These are phyloP conservation scores for Cephalopterus ornatus DNA, from an alignment of 2,113 vertebrate species.

Conservation along the genomic window DNA sequence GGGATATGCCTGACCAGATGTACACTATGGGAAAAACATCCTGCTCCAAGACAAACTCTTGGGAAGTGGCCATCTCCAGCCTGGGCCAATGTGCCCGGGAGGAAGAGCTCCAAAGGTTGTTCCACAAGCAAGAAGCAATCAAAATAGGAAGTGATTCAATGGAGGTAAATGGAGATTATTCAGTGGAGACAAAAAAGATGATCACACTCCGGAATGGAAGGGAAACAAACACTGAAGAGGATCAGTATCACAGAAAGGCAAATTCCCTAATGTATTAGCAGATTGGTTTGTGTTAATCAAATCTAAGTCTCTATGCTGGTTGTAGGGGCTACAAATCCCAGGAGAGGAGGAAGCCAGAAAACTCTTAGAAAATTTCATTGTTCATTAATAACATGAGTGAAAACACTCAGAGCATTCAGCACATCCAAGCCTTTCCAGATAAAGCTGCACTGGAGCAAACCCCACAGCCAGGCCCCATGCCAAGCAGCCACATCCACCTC, in stretches of 20 bases:
- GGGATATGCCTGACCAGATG: background rate
- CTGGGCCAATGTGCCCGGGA: background rate
- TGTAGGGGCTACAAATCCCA: background rate
- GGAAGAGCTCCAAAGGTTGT: background rate
- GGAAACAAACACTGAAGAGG: background rate
- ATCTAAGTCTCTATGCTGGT: background rate
- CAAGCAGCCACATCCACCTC: background rate
- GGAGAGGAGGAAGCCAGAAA: background rate
- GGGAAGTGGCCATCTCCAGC: background rate
- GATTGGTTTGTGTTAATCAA: background rate
- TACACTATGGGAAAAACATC: background rate
- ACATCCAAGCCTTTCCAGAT: background rate
- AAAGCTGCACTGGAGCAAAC: background rate
- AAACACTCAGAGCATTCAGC: background rate
- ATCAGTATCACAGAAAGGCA: background rate
- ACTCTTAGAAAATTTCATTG: background rate
- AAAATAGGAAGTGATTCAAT: background rate
- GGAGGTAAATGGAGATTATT: constrained; percentile 1
- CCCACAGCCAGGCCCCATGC: accelerated
- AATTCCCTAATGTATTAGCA: background rate
- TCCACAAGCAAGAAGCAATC: background rate
- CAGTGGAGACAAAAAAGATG: background rate
- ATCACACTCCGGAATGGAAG: background rate
- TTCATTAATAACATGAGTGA: background rate
- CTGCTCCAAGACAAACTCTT: background rate